A percentile compares a stretch with the other conserved stretches of the same genome.
Evolutionary conservation across 1,140 invertebrate genomes (phyloP).

Genomic region (Papilio aristodemus): DNA sequence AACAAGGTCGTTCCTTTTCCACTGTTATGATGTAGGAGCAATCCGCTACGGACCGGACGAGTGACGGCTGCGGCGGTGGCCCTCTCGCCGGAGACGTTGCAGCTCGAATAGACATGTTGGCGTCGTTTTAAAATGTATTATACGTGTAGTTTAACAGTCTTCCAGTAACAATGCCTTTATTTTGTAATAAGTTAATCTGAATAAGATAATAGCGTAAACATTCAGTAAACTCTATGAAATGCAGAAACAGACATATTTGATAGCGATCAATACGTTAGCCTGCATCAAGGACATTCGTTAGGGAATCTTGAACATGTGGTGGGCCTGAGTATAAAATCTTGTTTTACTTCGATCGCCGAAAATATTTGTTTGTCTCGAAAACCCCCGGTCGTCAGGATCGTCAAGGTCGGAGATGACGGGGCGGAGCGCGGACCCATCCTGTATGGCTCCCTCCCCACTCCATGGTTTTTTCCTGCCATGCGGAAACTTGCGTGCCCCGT

Average conservation of each 20-base stretch:
- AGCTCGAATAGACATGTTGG: not conserved
- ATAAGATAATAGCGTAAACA: too few species aligned
- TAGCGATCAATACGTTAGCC: not conserved
- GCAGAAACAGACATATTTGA: too few species aligned
- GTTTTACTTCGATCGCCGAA: not conserved
- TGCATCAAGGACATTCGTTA: not conserved
- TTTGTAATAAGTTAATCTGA: too few species aligned
- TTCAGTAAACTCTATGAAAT: too few species aligned
- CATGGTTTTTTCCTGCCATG: not conserved
- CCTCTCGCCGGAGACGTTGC: not conserved
- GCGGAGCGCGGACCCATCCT: not conserved
- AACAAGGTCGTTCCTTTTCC: not conserved
- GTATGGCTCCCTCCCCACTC: not conserved
- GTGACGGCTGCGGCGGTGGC: not conserved
- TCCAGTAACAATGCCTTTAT: too few species aligned
- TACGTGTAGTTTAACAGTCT: not conserved
- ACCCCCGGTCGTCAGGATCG: not conserved
- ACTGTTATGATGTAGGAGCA: not conserved
- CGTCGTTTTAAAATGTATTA: not conserved
- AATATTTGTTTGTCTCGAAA: not conserved
- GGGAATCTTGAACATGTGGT: not conserved
- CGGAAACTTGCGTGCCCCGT: not conserved
- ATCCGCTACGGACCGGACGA: slow-evolving; percentile 18
- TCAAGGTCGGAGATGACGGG: not conserved
- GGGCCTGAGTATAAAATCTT: not conserved